Evolutionary conservation across 92 coral and sea anemone genomes (phyloP), one percentile per base, ranked within the genome.

Genomic region (Plumapathes pennacea): DNA sequence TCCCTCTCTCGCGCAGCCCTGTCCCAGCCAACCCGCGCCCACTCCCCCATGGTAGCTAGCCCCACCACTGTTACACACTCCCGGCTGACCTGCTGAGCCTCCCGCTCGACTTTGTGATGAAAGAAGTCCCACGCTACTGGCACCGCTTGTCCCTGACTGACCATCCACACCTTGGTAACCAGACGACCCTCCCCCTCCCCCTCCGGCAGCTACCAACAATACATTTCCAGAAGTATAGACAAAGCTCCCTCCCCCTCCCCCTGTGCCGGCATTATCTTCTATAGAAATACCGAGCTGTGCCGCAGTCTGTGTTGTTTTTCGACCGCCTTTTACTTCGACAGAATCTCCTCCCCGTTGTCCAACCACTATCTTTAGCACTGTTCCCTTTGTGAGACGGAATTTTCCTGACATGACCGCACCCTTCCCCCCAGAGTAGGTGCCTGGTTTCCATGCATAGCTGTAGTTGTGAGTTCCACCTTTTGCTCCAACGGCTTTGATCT

Each of bases 191-290:
- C 90, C 90, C 49, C 90, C 90, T 22, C 90, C 90, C 50, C 90
- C 90, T 57, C 90, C 90, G 25, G 90, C 90, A 22, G 86, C 90
- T 25, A 84, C 17, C 3, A 78, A 60, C 17, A 84, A 73, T 14
- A 27, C 26, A 29, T 64, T 60, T 32, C 20, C 46, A 38, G 59
- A 0, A 0, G 70, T 72, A 25, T 84, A 84, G 32, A 78, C 86
- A 72, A 84, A 83, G 53, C 82, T 64, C 0, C 90, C 90, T 5
- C 86, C 86, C 41, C 90, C 90, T 14, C 86, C 90, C 30, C 90
- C 90, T 20, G 90, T 84, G 15, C 86, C 90, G 19, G 90, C 86
- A 27, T 66, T 58, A 57, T 74, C 87, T 41, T 80, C 82, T 11
- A 80, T 64, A 30, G 87, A 80, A 1, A 63, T n/a, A 4, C 82